A percentile compares a stretch with the other conserved stretches of the same genome.
phyloP scores from a whole-genome alignment of 2,113 vertebrate genomes.

The Oncorhynchus gorbuscha region DNA sequence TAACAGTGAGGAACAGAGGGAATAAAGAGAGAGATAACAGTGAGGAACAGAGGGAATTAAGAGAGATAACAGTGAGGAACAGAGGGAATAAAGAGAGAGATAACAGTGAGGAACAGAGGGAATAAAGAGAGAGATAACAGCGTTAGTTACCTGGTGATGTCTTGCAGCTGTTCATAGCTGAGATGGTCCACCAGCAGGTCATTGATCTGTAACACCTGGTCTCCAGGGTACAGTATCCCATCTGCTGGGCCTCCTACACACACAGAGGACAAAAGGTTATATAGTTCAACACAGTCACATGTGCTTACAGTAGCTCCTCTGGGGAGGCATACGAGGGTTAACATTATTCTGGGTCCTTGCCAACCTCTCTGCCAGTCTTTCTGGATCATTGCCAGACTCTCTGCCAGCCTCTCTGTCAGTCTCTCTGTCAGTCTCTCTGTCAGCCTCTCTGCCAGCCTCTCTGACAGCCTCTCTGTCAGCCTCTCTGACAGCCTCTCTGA shows the following conservation, averaged over 20 bases:
- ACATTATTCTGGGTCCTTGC: conserved; percentile 48
- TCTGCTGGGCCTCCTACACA: conserved; percentile 87
- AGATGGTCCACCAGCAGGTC: conserved; percentile 73
- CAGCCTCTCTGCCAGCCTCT: too few relatives aligned
- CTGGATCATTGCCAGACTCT: too few relatives aligned
- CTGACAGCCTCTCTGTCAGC: conserved; percentile 15
- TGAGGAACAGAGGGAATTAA: too few relatives aligned
- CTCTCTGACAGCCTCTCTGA: conserved; percentile 16
- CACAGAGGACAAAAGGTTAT: not conserved
- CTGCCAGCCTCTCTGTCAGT: too few relatives aligned
- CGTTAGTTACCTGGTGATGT: conserved; percentile 82
- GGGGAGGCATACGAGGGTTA: conserved; percentile 34
- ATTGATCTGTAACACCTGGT: conserved; percentile 89
- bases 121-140: not conserved
- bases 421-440: too few relatives aligned
- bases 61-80: not conserved
- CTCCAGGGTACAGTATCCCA: conserved; percentile 87
- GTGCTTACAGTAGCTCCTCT: not conserved
- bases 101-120: not conserved
- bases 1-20: too few relatives aligned
- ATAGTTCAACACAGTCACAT: not conserved
- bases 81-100: not conserved
- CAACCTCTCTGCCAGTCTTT: too few relatives aligned
- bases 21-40: too few relatives aligned
- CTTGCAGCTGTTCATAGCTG: conserved; percentile 77